phyloP scores from a whole-genome alignment of 2,113 vertebrate species.

The Pseudonaja textilis region DNA sequence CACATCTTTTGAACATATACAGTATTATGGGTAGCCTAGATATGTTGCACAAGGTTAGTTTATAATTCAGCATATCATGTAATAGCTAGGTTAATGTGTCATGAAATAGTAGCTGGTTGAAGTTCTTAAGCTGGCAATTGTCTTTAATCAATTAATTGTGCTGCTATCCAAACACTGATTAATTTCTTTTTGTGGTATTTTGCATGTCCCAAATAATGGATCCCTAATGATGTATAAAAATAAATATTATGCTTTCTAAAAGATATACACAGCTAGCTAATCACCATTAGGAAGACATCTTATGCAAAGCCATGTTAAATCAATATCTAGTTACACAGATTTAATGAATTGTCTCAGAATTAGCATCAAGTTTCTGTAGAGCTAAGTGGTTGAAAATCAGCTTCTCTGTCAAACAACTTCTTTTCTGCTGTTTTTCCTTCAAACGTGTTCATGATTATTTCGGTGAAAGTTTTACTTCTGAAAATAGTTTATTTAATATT shows the following conservation, averaged over 20 bases:
- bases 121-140: background rate
- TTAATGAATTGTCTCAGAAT: background rate
- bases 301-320: background rate
- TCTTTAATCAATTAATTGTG: background rate
- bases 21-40: background rate
- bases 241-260: background rate
- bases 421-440: background rate
- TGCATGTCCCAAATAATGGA: background rate
- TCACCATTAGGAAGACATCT: background rate
- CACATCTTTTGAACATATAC: background rate
- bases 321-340: background rate
- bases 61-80: background rate
- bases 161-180: background rate
- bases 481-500: constrained; percentile 36
- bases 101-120: background rate
- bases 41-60: background rate
- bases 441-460: background rate
- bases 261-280: background rate
- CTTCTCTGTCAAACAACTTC: constrained; percentile 5
- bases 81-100: background rate
- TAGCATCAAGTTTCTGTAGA: background rate
- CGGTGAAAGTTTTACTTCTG: constrained; percentile 21
- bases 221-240: background rate
- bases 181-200: background rate
- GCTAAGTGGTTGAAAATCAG: constrained; percentile 8